Evolutionary conservation across 2,888 invertebrate genomes (phyloP).

Genomic region (Hydriomena furcata): DNA sequence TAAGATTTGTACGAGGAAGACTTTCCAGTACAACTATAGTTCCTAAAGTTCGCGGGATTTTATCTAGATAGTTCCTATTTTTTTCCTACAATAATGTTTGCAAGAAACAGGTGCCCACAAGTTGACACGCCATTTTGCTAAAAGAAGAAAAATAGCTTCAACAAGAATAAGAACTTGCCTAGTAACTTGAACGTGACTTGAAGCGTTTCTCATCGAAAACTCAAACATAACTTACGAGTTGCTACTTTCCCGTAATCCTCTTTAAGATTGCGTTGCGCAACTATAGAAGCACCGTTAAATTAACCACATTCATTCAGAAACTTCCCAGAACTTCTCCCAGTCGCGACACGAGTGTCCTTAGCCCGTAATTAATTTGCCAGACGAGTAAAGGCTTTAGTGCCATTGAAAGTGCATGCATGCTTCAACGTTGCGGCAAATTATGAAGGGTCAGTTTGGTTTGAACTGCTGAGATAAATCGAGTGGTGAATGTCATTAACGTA

Average conservation of each 20-base stretch:
- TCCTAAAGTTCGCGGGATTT: background rate
- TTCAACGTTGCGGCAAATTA: conserved; percentile 35
- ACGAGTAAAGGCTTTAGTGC: conserved; percentile 36
- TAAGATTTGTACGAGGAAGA: too few species aligned
- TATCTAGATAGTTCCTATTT: too few species aligned
- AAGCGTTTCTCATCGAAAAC: conserved; percentile 26
- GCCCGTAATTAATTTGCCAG: conserved; percentile 50
- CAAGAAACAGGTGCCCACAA: background rate
- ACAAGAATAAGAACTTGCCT: background rate
- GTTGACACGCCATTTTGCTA: conserved; percentile 1
- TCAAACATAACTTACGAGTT: conserved; percentile 29
- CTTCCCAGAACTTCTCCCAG: conserved; percentile 59
- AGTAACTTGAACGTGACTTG: conserved; percentile 4
- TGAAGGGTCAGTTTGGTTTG: conserved; percentile 37
- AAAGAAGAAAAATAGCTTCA: conserved; percentile 3
- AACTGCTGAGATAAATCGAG: conserved; percentile 33
- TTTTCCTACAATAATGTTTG: conserved; percentile 1
- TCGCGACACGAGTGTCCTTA: conserved; percentile 52
- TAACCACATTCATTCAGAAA: conserved; percentile 69
- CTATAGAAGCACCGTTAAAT: conserved; percentile 64
- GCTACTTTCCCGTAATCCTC: conserved; percentile 44
- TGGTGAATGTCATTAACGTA: conserved; percentile 39
- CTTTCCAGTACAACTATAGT: background rate
- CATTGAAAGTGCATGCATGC: conserved; percentile 21
- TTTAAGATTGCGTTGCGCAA: conserved; percentile 56